These are phyloP conservation scores for Oryzias celebensis DNA, from an alignment of 2,113 vertebrate genomes.

Conservation along the genomic window DNA sequence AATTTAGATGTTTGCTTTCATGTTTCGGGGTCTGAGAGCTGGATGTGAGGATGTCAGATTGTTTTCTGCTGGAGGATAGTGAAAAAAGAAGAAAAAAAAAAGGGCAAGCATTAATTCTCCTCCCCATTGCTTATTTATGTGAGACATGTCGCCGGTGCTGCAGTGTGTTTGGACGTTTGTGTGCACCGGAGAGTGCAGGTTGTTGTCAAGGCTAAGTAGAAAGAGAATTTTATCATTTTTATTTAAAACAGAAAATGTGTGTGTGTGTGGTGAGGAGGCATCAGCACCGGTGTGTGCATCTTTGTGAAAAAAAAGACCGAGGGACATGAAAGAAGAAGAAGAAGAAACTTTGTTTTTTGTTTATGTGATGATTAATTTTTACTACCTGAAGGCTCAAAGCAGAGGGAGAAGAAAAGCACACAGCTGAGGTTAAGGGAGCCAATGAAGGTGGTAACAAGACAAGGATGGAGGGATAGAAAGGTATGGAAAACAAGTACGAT, in stretches of 20 bases:
- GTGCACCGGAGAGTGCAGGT: slow-evolving; percentile 40
- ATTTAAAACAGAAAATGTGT: slow-evolving; percentile 55
- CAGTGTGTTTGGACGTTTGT: slow-evolving; percentile 36
- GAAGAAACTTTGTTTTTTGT: slow-evolving; percentile 46
- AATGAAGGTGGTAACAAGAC: slow-evolving; percentile 16
- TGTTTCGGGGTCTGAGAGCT: background rate
- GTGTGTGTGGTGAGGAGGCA: background rate
- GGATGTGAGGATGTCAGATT: slow-evolving; percentile 2
- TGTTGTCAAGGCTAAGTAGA: slow-evolving; percentile 66
- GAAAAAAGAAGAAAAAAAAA: background rate
- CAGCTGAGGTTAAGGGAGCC: slow-evolving; percentile 11
- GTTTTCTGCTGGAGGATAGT: slow-evolving; percentile 2
- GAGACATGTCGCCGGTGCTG: slow-evolving; percentile 35
- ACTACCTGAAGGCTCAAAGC: slow-evolving; percentile 53
- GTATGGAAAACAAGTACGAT: slow-evolving; percentile 8
- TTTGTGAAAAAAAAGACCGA: slow-evolving; percentile 33
- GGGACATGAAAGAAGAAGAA: slow-evolving; percentile 65
- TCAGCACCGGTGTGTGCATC: slow-evolving; percentile 11
- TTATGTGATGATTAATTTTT: slow-evolving; percentile 70
- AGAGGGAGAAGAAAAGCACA: slow-evolving; percentile 9
- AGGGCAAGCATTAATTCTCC: slow-evolving; percentile 10
- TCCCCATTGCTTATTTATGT: slow-evolving; percentile 56
- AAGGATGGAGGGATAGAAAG: slow-evolving; percentile 4
- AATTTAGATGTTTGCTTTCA: background rate
- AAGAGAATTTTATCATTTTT: slow-evolving; percentile 70